Base-by-base conservation (phyloP, 2,797 vertebrate species). In the Tinamus major region DNA sequence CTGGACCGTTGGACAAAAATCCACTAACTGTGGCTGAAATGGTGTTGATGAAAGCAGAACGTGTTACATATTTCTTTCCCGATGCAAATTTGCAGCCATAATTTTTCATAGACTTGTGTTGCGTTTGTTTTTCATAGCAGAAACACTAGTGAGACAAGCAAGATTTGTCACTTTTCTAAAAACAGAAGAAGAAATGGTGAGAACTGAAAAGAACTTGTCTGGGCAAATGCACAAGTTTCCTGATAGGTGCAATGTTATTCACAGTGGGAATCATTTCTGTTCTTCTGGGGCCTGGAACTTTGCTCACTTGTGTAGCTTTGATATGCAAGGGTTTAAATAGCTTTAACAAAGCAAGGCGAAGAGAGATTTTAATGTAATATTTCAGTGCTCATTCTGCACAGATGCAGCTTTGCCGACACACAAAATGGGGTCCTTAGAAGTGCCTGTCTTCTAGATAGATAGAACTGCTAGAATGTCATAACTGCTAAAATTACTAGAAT, bases 401-500 rank as follows among this genome's bases (percentile, higher is more conserved):
- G 14, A 53, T 44, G 37, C 1, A 2, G 37, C 33, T 93, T 94
- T 88, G 41, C 37, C 59, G 84, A 1, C 10, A 21, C 21, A 75
- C 53, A 44, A 69, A 93, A 93, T 27, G 11, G 65, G 79, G 41
- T 33, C 33, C 41, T 69, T 74, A 1, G 0, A 89, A 83, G 49
- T 65, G 39, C 20, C 42, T 92, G 18, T 56, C 77, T 92, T 87
- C 65, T 39, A 55, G 63, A 76, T 9, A 81, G 53, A 78, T 8
- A 17, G 65, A 87, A 75, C 49, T 35, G 13, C 65, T 81, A 63
- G 74, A 84, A 48, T 77, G 59, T 70, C 85, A 67, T 0, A 0
- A 69, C 63, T 65, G 46, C 37, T 89, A 55, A 85, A 92, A 93
- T 75, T 64, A 26, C 53, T 78, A 77, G 53, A 70, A 74, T 87